Evolutionary conservation across 2,797 vertebrate species (phyloP).

Genomic region (Centropyge bicolor): DNA sequence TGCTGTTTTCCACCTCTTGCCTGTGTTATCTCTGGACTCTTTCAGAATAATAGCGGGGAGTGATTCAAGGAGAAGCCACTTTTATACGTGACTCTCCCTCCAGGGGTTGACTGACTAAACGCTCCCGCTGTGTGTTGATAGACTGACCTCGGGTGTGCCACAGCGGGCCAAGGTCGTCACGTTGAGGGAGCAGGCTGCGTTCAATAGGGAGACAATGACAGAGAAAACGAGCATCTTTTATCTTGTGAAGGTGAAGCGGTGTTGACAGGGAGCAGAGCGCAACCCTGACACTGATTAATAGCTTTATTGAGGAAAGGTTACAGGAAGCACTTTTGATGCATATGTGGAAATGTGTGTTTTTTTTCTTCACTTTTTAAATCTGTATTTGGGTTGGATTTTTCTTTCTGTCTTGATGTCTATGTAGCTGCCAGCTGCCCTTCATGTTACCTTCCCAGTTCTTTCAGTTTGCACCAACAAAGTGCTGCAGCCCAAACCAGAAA

Average conservation of each 20-base stretch:
- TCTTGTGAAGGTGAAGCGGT: constrained; percentile 54
- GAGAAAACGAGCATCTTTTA: constrained; percentile 56
- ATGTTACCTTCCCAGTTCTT: not conserved
- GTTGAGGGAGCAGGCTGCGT: constrained; percentile 28
- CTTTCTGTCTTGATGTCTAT: not conserved
- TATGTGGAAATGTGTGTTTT: not conserved
- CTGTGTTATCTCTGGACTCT: constrained; percentile 45
- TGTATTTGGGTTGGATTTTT: not conserved
- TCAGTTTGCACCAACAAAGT: not conserved
- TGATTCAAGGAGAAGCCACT: constrained; percentile 28
- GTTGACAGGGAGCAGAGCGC: constrained; percentile 33
- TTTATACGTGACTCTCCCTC: constrained; percentile 48
- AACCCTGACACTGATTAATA: constrained; percentile 45
- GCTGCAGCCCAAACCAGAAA: not conserved
- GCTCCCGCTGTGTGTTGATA: constrained; percentile 59
- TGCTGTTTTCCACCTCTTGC: constrained; percentile 45
- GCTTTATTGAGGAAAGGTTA: constrained; percentile 38
- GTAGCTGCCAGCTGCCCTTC: not conserved
- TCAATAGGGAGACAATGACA: constrained; percentile 40
- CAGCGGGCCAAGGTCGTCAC: constrained; percentile 53
- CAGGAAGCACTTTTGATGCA: constrained; percentile 12
- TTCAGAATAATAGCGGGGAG: constrained; percentile 37
- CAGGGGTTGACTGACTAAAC: constrained; percentile 45
- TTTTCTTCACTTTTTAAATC: not conserved
- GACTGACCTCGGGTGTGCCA: constrained; percentile 65